Percentiles rank a stretch among this genome's conserved stretches.
Evolutionary conservation across 2,888 invertebrate genomes (phyloP).

Genomic region (Drosophila subquinaria): DNA sequence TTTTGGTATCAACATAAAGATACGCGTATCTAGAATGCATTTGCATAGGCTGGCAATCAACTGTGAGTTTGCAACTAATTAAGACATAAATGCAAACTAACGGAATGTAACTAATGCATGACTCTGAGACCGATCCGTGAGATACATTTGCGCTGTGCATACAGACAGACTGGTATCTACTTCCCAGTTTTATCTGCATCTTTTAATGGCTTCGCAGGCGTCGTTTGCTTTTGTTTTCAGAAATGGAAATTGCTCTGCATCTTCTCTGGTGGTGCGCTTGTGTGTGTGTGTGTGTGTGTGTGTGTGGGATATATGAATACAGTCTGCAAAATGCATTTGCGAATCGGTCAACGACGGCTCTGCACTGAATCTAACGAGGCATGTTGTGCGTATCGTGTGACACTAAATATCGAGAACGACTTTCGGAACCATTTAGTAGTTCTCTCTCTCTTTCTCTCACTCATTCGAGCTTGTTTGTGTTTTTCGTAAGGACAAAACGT

Average conservation of each 20-base stretch:
- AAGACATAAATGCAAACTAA: conserved; percentile 45
- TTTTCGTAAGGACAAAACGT: conserved; percentile 52
- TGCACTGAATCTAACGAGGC: conserved; percentile 47
- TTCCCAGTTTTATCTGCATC: conserved; percentile 43
- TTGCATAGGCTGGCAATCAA: conserved; percentile 43
- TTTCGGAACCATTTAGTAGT: conserved; percentile 24
- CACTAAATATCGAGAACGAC: conserved; percentile 55
- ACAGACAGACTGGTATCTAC: conserved; percentile 6
- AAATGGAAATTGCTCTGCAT: conserved; percentile 69
- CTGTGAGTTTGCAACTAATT: conserved; percentile 63
- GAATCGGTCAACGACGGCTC: conserved; percentile 41
- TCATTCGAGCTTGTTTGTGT: conserved; percentile 26
- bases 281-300: conserved; percentile 1
- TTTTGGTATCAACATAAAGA: conserved; percentile 11
- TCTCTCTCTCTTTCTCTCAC: conserved; percentile 13
- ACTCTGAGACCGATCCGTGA: conserved; percentile 30
- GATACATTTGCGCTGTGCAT: conserved; percentile 29
- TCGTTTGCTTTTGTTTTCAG: conserved; percentile 52
- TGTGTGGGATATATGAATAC: conserved; percentile 23
- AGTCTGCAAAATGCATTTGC: conserved; percentile 61
- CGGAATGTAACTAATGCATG: conserved; percentile 29
- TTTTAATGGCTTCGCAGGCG: conserved; percentile 50
- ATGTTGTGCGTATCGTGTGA: conserved; percentile 55
- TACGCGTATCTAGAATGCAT: conserved; percentile 22
- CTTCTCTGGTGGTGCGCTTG: conserved; percentile 1